Evolutionary conservation across 2,888 invertebrate species (phyloP), one percentile per base, ranked within the genome.

Genomic region (Kryphioiulus occultus): DNA sequence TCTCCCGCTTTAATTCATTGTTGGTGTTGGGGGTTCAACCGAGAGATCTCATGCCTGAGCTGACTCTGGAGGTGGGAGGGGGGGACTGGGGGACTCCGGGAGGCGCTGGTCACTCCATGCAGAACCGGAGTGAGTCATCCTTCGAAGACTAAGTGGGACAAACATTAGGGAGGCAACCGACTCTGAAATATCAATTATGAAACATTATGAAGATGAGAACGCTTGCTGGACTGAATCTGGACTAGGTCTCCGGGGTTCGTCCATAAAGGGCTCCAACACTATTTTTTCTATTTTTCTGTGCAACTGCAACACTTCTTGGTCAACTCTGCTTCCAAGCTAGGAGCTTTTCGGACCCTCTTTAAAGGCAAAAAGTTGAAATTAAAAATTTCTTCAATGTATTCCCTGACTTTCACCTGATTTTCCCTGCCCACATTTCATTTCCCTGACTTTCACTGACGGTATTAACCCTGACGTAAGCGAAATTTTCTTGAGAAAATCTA

Each of bases 121-220:
- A 68, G 59, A 68, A 68, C 59, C 59, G 22, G 59, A 68, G 59
- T 68, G 59, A 68, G 59, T 68, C 59, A 68, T 68, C 10, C 59
- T 26, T 22, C n/a, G n/a, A n/a, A n/a, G n/a, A n/a, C 9, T 68
- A 68, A 68, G 59, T 68, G 59, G 59, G 59, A 68, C 59, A 68
- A 68, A 68, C 59, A 68, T 68, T 68, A 68, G 59, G 59, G 59
- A 22, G n/a, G 59, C 22, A 68, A 68, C 59, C 59, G 22, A 68
- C 59, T 68, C 59, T 68, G 59, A 68, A 68, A 68, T 68, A 22
- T 68, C 59, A 68, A 68, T 68, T 68, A 68, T 68, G 59, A 26
- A 68, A 26, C 59, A 68, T 68, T 68, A 68, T 68, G 22, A 68
- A 68, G 59, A 68, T 68, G 59, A 68, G 59, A 68, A 22, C 59